Evolutionary conservation across 1,140 invertebrate species (phyloP).

Genomic region (Cepaea nemoralis): DNA sequence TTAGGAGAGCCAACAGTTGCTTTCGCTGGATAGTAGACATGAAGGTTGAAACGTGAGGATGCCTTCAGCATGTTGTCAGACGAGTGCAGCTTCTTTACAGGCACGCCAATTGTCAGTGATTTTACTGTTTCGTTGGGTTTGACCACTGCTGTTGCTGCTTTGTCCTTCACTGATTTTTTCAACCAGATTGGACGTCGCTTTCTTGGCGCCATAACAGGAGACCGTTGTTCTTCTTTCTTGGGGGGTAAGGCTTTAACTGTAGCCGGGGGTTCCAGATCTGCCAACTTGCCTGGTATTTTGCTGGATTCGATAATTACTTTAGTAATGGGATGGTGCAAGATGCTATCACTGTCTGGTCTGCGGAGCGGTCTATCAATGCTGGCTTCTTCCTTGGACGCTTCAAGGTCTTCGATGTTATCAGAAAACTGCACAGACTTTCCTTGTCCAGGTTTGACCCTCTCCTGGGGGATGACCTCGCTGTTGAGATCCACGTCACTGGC

Average conservation of each 20-base stretch:
- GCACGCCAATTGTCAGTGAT: background rate
- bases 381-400: conserved; percentile 5
- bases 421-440: conserved; percentile 30
- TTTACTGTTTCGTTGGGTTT: background rate
- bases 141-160: background rate
- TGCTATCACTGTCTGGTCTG: background rate
- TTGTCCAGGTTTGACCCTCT: background rate
- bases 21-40: background rate
- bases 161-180: background rate
- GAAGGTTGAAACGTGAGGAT: background rate
- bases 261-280: background rate
- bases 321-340: background rate
- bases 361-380: background rate
- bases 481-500: conserved; percentile 5
- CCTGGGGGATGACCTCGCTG: background rate
- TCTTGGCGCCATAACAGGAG: background rate
- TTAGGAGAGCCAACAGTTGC: conserved; percentile 1
- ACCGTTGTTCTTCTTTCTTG: background rate
- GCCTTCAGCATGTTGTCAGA: background rate
- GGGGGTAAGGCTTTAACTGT: background rate
- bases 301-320: background rate
- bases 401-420: conserved; percentile 21
- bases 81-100: background rate
- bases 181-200: conserved; percentile 14
- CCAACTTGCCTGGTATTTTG: background rate